Base-by-base conservation (phyloP, 1,140 invertebrate species). In the Tribolium madens region DNA sequence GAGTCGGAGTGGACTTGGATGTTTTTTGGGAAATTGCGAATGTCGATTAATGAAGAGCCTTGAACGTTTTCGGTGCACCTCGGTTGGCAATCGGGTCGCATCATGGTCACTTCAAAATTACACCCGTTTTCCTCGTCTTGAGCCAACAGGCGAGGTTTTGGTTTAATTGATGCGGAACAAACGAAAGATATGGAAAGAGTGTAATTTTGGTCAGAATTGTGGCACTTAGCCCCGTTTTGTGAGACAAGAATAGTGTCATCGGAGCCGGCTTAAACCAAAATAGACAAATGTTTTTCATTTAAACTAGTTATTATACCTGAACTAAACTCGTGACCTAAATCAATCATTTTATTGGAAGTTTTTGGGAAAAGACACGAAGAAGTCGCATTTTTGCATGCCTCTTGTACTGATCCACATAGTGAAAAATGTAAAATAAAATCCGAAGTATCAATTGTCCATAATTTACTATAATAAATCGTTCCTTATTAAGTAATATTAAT, bases 11-110 rank as follows among this genome's bases (percentile, higher is more conserved):
- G 18, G 0, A 72, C 18, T 26, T 21, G 14, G 9, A 72, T 12
- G 13, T 18, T 72, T 50, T 21, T 72, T 0, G 14, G 46, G 3
- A 72, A 72, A n/a, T 31, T 48, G 9, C 70, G 13, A 0, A 72
- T 1, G 21, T 72, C 70, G 10, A 72, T 18, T 17, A 52, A 9
- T 7, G 50, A 18, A 3, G 21, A 18, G 0, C 50, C 70, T 5
- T 18, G 17, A 0, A 72, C 21, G n/a, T 6, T 52, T 31, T 52
- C 70, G n/a, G 70, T 72, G 42, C 70, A 72, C 12, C 26, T 60
- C 13, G 17, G 17, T n/a, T 18, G 53, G 17, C 53, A 60, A 9
- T 60, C 17, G 5, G 53, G 53, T 3, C 5, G 5, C 14, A 60
- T 60, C 53, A 60, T 60, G 36, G 36, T 42, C 36, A 42, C 36